Evolutionary conservation across 2,797 vertebrate genomes (phyloP).

Genomic region (Nannoperca obscura): DNA sequence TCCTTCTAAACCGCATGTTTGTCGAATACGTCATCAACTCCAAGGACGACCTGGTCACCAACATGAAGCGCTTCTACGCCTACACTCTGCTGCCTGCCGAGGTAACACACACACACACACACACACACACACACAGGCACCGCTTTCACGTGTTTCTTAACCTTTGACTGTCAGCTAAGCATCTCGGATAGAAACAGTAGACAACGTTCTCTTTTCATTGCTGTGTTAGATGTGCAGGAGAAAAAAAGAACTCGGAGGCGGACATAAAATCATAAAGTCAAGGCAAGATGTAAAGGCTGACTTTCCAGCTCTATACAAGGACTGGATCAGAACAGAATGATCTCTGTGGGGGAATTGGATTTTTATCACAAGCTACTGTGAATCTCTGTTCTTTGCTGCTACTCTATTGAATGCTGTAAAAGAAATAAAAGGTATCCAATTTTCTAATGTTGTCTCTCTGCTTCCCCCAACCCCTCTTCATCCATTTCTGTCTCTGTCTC

Average conservation of each 20-base stretch:
- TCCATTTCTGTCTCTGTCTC: slow-evolving; percentile 17
- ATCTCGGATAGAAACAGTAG: slow-evolving; percentile 29
- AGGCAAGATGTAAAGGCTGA: slow-evolving; percentile 40
- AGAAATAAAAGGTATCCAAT: slow-evolving; percentile 35
- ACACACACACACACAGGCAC: slow-evolving; percentile 13
- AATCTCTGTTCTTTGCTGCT: slow-evolving; percentile 42
- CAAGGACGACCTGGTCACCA: slow-evolving; percentile 92
- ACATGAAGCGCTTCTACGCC: slow-evolving; percentile 96
- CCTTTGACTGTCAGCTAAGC: slow-evolving; percentile 41
- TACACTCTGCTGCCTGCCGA: slow-evolving; percentile 96
- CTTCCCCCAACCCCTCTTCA: background rate
- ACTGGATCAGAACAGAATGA: slow-evolving; percentile 60
- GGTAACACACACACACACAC: slow-evolving; percentile 79
- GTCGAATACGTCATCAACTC: slow-evolving; percentile 96
- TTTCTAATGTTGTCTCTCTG: slow-evolving; percentile 59
- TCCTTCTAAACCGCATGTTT: slow-evolving; percentile 95
- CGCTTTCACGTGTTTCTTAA: slow-evolving; percentile 26
- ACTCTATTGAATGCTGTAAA: slow-evolving; percentile 48
- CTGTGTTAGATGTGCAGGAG: background rate
- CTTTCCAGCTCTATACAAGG: slow-evolving; percentile 36
- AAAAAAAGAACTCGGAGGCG: too few relatives aligned
- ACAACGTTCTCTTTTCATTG: slow-evolving; percentile 14
- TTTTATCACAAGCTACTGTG: slow-evolving; percentile 62
- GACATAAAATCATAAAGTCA: background rate
- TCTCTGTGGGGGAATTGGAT: slow-evolving; percentile 66